Conservation (phyloP, 2,888 invertebrate species). For the Vanessa cardui region DNA sequence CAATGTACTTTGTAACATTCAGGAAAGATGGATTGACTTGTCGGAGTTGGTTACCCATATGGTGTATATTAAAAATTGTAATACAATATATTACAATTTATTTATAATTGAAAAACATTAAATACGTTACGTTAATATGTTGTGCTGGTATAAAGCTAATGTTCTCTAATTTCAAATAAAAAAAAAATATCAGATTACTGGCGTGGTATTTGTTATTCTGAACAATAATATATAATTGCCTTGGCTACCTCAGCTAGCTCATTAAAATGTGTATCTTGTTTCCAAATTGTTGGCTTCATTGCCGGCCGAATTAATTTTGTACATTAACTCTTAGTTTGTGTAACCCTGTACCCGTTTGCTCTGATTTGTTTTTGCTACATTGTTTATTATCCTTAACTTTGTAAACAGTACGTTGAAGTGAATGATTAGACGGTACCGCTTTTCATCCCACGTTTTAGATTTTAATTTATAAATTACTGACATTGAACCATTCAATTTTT, state of each 20-base stretch:
- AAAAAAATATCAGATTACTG: background rate
- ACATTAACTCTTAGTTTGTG: constrained; percentile 40
- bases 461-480: constrained; percentile 8
- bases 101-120: too few relatives aligned
- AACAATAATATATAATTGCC: background rate
- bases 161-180: too few relatives aligned
- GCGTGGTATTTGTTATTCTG: background rate
- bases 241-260: constrained; percentile 3
- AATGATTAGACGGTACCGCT: constrained; percentile 24
- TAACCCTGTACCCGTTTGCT: constrained; percentile 36
- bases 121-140: too few relatives aligned
- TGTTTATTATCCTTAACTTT: constrained; percentile 53
- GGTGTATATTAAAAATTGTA: too few relatives aligned
- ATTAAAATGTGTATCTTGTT: constrained; percentile 26
- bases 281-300: constrained; percentile 33
- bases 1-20: too few relatives aligned
- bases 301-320: constrained; percentile 37
- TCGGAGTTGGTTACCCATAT: too few relatives aligned
- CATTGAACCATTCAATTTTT: background rate
- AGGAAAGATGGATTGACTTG: too few relatives aligned
- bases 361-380: constrained; percentile 46
- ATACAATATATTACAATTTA: too few relatives aligned
- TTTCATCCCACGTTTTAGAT: constrained; percentile 9
- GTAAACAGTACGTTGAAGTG: constrained; percentile 40
- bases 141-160: too few relatives aligned